Conservation (phyloP, 2,797 vertebrate genomes). For the Tadarida brasiliensis region DNA sequence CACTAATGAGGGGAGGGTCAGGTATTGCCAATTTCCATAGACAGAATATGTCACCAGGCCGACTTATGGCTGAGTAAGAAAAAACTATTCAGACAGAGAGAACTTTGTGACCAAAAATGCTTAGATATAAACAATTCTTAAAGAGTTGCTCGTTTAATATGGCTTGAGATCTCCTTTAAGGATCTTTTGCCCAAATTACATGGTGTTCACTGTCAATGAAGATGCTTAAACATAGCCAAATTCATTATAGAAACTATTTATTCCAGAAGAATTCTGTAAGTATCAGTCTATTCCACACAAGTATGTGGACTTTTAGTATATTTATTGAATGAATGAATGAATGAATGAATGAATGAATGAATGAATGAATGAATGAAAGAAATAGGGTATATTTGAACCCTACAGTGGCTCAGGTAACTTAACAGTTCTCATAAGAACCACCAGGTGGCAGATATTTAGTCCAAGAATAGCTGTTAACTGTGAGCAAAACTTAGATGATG, state of each 20-base stretch:
- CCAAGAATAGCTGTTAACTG: background rate
- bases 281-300: background rate
- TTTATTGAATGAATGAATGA: background rate
- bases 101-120: background rate
- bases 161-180: background rate
- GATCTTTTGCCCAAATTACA: background rate
- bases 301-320: background rate
- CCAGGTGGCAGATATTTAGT: constrained; percentile 28
- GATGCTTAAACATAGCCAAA: background rate
- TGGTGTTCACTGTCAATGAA: background rate
- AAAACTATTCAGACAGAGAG: background rate
- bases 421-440: constrained; percentile 37
- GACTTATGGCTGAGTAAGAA: background rate
- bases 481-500: constrained; percentile 26
- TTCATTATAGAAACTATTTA: background rate
- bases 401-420: fast-evolving
- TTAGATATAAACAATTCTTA: background rate
- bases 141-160: background rate
- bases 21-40: background rate
- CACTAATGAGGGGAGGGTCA: background rate
- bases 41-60: background rate
- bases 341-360: background rate
- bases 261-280: background rate
- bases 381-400: background rate
- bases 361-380: background rate